Evolutionary conservation across 2,797 vertebrate genomes (phyloP).

Genomic region (Notolepis coatsorum): DNA sequence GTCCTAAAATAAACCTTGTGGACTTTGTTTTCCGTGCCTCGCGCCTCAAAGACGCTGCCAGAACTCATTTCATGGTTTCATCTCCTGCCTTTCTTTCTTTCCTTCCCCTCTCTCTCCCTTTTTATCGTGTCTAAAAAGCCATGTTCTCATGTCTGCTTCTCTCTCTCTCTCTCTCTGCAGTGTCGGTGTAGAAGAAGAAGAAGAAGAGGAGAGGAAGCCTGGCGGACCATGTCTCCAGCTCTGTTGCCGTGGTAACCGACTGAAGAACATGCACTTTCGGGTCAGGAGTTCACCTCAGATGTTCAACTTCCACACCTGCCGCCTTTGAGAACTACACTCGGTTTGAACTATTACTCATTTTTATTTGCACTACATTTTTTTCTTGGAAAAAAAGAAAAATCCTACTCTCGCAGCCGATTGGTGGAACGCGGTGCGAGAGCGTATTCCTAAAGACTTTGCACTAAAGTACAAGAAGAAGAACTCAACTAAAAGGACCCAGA

Average conservation of each 20-base stretch:
- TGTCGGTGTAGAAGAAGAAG: slow-evolving; percentile 71
- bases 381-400: too few species aligned
- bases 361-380: background rate
- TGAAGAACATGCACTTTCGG: slow-evolving; percentile 78
- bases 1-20: background rate
- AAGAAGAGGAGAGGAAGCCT: slow-evolving; percentile 74
- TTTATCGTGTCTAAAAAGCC: slow-evolving; percentile 7
- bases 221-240: slow-evolving; percentile 73
- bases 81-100: background rate
- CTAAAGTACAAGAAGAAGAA: slow-evolving; percentile 7
- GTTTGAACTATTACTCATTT: background rate
- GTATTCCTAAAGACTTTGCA: slow-evolving; percentile 7
- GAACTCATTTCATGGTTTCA: background rate
- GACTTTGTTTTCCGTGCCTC: background rate
- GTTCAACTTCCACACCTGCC: slow-evolving; percentile 53
- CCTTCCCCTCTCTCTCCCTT: background rate
- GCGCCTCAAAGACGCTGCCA: background rate
- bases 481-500: slow-evolving; percentile 15
- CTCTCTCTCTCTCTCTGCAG: slow-evolving; percentile 71
- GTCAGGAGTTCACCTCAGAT: slow-evolving; percentile 77
- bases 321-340: slow-evolving; percentile 38
- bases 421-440: slow-evolving; percentile 22
- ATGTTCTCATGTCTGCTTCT: slow-evolving; percentile 27
- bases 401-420: slow-evolving; percentile 10
- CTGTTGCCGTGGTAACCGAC: slow-evolving; percentile 76